These are phyloP conservation scores for Sphaerophoria rueppellii DNA, from an alignment of 2,888 invertebrate species.

Conservation along the genomic window DNA sequence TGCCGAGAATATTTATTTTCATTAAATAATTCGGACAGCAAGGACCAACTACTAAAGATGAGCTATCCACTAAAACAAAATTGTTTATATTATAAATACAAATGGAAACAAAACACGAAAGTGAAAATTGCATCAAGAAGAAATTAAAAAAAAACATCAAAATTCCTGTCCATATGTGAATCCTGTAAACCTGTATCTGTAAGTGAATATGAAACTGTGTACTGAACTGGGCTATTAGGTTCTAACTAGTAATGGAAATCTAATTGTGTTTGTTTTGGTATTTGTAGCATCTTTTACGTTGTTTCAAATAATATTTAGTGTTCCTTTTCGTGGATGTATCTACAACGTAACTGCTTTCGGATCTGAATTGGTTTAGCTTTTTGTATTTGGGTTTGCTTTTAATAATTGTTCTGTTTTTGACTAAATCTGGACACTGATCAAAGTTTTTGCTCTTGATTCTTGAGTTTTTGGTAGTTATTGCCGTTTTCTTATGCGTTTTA, in stretches of 20 bases:
- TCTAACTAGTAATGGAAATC: not conserved
- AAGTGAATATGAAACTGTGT: too few species aligned
- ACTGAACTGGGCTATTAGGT: too few species aligned
- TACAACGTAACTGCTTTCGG: slow-evolving; percentile 21
- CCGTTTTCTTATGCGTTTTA: slow-evolving; percentile 7
- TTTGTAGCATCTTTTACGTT: slow-evolving; percentile 27
- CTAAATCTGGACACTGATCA: slow-evolving; percentile 20
- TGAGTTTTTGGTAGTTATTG: slow-evolving; percentile 1
- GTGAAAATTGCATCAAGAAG: too few species aligned
- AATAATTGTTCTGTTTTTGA: slow-evolving; percentile 24
- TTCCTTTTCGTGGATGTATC: slow-evolving; percentile 46
- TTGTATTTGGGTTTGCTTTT: slow-evolving; percentile 39
- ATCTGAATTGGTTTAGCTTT: slow-evolving; percentile 19
- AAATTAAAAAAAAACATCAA: too few species aligned
- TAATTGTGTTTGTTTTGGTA: slow-evolving; percentile 11
- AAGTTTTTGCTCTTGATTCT: not conserved
- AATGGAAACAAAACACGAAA: too few species aligned
- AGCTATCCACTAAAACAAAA: too few species aligned
- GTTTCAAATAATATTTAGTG: slow-evolving; percentile 36
- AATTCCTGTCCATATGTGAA: too few species aligned
- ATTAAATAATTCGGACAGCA: too few species aligned
- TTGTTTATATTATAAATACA: too few species aligned
- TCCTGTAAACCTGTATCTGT: too few species aligned
- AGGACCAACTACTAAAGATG: too few species aligned
- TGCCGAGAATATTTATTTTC: too few species aligned